Evolutionary conservation across 2,797 vertebrate species (phyloP).

Genomic region (Thamnophis elegans): DNA sequence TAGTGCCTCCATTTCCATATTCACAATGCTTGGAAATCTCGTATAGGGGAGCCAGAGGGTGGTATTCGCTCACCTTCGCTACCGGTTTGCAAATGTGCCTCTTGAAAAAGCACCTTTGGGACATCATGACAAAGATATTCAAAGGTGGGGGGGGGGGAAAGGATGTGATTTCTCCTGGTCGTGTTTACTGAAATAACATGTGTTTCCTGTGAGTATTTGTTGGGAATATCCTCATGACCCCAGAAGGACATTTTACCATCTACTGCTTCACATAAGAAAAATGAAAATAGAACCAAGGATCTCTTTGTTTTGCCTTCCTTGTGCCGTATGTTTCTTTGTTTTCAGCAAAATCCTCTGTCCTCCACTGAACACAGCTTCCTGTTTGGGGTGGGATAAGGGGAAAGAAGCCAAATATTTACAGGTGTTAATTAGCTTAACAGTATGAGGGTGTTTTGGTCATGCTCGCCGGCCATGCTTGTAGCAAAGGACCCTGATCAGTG

Average conservation of each 20-base stretch:
- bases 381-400: background rate
- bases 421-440: background rate
- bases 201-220: background rate
- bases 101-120: no score
- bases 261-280: background rate
- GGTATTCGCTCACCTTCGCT: no score
- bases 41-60: no score
- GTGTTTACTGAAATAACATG: background rate
- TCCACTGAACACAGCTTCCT: background rate
- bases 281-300: background rate
- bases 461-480: background rate
- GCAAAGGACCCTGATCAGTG: background rate
- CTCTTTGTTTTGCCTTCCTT: background rate
- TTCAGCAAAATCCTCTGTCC: background rate
- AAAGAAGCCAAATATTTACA: background rate
- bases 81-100: no score
- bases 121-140: no score
- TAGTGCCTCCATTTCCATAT: background rate
- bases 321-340: background rate
- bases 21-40: background rate
- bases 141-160: no score
- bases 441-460: background rate
- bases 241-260: no score
- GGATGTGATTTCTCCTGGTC: no score
- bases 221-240: background rate